Base-by-base conservation (phyloP, 2,797 vertebrate genomes). In the Austrolebias charrua region DNA sequence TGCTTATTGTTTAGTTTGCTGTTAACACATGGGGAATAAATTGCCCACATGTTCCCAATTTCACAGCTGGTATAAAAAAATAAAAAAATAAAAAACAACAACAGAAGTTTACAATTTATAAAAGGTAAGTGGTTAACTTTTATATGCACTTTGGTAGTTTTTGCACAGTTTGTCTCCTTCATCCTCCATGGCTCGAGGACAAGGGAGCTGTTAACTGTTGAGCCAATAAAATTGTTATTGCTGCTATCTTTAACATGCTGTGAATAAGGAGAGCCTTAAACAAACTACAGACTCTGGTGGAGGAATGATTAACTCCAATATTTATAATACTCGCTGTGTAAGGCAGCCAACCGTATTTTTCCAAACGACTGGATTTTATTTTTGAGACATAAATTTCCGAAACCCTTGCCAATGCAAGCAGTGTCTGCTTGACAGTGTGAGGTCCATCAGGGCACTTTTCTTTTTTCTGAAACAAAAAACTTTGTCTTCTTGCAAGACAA, bases 171-270 rank as follows among this genome's bases (percentile, higher is more conserved):
- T 51, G 75, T 85, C 88, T 89, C 85, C 88, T 85, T 90, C 82
- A 86, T 90, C 83, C 86, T 80, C 76, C 1, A 60, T 73, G 74
- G 78, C 85, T 85, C 65, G 76, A 87, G 88, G 88, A 87, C 86
- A 89, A 85, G 85, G 83, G 75, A 79, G 86, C 87, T 84, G 86
- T 89, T 89, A 79, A 82, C 82, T 79, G 82, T 84, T 68, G 81
- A 80, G 88, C 88, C 80, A 90, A 90, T 92, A 92, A 92, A 92
- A 91, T 6, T 20, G 83, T 91, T 91, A 92, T 90, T 90, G 86
- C 79, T 86, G 84, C 87, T 92, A 88, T 92, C 89, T 91, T 89
- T 86, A 91, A 89, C 87, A 85, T 79, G 78, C 84, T 89, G 86
- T 76, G 85, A 92, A 90, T 79, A 64, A 83, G 77, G 81, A 63